Percentiles rank a stretch among this genome's conserved stretches.
Conservation (phyloP, 2,113 vertebrate species). For the Caloenas nicobarica region DNA sequence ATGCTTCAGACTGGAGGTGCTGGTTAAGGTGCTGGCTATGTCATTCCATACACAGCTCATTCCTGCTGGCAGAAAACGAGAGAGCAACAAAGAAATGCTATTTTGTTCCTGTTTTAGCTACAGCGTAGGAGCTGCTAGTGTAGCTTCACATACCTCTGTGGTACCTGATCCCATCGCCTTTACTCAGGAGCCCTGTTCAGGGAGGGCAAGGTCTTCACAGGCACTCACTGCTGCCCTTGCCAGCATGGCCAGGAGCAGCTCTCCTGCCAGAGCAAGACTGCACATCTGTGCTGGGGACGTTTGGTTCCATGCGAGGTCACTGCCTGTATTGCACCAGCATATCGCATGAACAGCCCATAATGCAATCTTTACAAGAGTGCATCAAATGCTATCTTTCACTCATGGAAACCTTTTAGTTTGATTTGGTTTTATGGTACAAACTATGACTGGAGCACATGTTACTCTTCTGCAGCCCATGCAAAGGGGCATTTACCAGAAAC, state of each 20-base stretch:
- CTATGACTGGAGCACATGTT: not conserved
- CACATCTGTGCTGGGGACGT: accelerated
- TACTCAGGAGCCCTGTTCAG: not conserved
- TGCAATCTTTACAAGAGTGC: not conserved
- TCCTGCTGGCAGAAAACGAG: not conserved
- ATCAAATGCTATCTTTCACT: not conserved
- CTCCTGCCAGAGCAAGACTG: not conserved
- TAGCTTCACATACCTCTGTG: accelerated
- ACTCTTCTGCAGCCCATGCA: not conserved
- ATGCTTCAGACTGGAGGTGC: not conserved
- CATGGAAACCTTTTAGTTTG: not conserved
- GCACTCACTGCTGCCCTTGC: too few species aligned
- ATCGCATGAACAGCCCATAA: not conserved
- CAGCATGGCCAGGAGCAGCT: not conserved
- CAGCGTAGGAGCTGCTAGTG: not conserved
- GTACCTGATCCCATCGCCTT: not conserved
- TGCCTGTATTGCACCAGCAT: not conserved
- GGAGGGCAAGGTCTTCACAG: too few species aligned
- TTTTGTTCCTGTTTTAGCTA: not conserved
- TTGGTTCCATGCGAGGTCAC: not conserved
- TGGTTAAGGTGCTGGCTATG: not conserved
- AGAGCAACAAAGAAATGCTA: not conserved
- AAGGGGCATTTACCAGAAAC: not conserved
- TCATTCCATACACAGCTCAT: too few species aligned
- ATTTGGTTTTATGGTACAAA: not conserved